Percentiles rank a stretch among this genome's conserved stretches.
phyloP scores from a whole-genome alignment of 2,888 invertebrate genomes.

The Amphipyra berbera region DNA sequence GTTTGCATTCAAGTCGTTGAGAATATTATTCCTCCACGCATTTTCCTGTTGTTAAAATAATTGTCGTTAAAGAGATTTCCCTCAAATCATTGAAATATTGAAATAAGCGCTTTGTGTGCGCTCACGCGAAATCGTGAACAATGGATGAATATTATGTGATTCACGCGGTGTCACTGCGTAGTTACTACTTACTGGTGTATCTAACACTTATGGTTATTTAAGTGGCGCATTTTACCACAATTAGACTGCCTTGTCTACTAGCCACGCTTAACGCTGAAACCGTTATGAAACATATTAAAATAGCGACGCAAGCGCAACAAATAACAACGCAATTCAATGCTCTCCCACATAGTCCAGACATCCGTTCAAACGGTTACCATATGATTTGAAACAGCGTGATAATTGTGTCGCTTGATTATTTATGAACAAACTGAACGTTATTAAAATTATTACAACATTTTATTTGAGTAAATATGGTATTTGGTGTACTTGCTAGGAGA shows the following conservation, averaged over 20 bases:
- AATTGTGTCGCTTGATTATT: constrained; percentile 44
- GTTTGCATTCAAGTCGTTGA: constrained; percentile 37
- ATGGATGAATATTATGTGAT: constrained; percentile 71
- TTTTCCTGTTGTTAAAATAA: constrained; percentile 43
- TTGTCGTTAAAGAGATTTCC: constrained; percentile 44
- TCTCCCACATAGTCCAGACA: constrained; percentile 80
- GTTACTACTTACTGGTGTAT: constrained; percentile 61
- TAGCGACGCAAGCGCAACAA: constrained; percentile 58
- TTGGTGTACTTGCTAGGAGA: neutral
- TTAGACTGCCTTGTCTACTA: constrained; percentile 49
- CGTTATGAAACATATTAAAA: constrained; percentile 64
- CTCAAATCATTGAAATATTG: constrained; percentile 46
- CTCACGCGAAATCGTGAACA: constrained; percentile 70
- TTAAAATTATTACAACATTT: constrained; percentile 10
- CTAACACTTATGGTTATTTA: constrained; percentile 68
- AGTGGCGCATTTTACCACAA: constrained; percentile 71
- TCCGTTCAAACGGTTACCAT: constrained; percentile 61
- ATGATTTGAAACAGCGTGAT: constrained; percentile 39
- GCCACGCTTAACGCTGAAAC: constrained; percentile 44
- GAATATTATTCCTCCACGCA: constrained; percentile 14
- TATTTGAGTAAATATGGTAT: neutral
- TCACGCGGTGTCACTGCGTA: constrained; percentile 72
- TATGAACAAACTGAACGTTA: constrained; percentile 15
- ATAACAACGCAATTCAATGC: constrained; percentile 65
- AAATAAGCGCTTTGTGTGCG: constrained; percentile 40